Conservation (phyloP, 2,888 invertebrate genomes). For the Meganola albula region DNA sequence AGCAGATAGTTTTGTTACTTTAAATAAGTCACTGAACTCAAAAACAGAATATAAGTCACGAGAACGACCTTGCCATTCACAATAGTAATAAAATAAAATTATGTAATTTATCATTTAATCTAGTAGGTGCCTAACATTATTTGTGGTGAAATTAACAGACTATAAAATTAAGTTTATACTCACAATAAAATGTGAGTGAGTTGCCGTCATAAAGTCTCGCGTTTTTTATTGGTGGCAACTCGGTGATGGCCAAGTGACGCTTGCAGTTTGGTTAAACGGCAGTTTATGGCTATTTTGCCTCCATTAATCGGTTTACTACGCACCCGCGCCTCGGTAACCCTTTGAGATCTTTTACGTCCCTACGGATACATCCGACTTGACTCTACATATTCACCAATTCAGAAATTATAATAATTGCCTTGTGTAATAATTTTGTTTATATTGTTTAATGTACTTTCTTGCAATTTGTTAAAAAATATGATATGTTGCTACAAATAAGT, state of each 20-base stretch:
- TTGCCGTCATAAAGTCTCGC: slow-evolving; percentile 78
- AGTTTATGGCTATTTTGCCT: slow-evolving; percentile 76
- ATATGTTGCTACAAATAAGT: too few species aligned
- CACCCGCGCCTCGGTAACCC: slow-evolving; percentile 66
- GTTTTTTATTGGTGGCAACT: slow-evolving; percentile 74
- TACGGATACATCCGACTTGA: too few species aligned
- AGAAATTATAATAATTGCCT: too few species aligned
- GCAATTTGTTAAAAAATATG: too few species aligned
- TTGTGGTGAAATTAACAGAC: slow-evolving; percentile 78
- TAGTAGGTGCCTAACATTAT: slow-evolving; percentile 67
- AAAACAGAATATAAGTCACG: slow-evolving; percentile 39
- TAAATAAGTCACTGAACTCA: slow-evolving; percentile 34
- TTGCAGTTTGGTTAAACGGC: slow-evolving; percentile 78
- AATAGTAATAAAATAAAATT: slow-evolving; percentile 59
- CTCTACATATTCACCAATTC: too few species aligned
- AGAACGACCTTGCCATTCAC: slow-evolving; percentile 58
- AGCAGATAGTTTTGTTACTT: too few species aligned
- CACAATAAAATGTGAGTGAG: slow-evolving; percentile 78
- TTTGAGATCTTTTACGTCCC: slow-evolving; percentile 30
- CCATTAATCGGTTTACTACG: slow-evolving; percentile 77
- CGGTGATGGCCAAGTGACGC: slow-evolving; percentile 69
- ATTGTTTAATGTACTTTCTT: too few species aligned
- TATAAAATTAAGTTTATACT: slow-evolving; percentile 78
- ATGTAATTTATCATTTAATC: slow-evolving; percentile 69
- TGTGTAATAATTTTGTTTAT: too few species aligned